These are phyloP conservation scores for Caenorhabditis imperialis DNA, from an alignment of 2,888 invertebrate species.

Conservation along the genomic window DNA sequence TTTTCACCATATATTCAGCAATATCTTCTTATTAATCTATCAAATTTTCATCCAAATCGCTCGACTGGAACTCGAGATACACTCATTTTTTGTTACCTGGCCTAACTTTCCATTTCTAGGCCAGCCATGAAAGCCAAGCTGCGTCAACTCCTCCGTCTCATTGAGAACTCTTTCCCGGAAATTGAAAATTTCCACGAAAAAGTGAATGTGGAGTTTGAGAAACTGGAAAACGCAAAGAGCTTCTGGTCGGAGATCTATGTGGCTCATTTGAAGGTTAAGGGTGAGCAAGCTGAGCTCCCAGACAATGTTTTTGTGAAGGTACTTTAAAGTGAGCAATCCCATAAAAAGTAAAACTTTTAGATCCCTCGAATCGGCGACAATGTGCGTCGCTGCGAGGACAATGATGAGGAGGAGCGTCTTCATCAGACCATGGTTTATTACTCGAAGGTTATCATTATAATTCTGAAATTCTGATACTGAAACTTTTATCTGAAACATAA, in stretches of 20 bases:
- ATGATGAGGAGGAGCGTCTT: not conserved
- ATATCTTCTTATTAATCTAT: no score
- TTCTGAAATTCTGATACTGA: not conserved
- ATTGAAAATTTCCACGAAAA: constrained; percentile 23
- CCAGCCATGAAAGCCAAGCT: constrained; percentile 23
- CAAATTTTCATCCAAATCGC: no score
- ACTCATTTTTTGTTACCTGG: no score
- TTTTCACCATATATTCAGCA: no score
- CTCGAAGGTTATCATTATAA: constrained; percentile 9
- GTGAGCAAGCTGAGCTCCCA: constrained; percentile 1
- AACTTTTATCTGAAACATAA: not conserved
- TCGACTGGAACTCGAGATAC: no score
- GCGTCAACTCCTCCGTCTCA: constrained; percentile 27
- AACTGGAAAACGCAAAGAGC: constrained; percentile 42
- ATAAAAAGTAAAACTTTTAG: constrained; percentile 8
- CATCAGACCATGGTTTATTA: constrained; percentile 7
- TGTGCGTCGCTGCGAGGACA: constrained; percentile 11
- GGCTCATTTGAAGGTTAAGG: constrained; percentile 10
- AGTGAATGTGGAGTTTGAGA: constrained; percentile 19
- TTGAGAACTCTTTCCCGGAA: constrained; percentile 35
- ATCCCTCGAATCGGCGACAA: constrained; percentile 33
- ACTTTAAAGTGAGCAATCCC: no score
- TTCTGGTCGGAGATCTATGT: constrained; percentile 51
- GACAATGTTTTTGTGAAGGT: constrained; percentile 39
- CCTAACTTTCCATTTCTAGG: no score